These are phyloP conservation scores for Drosophila novamexicana DNA, from an alignment of 1,140 invertebrate species.

Conservation along the genomic window DNA sequence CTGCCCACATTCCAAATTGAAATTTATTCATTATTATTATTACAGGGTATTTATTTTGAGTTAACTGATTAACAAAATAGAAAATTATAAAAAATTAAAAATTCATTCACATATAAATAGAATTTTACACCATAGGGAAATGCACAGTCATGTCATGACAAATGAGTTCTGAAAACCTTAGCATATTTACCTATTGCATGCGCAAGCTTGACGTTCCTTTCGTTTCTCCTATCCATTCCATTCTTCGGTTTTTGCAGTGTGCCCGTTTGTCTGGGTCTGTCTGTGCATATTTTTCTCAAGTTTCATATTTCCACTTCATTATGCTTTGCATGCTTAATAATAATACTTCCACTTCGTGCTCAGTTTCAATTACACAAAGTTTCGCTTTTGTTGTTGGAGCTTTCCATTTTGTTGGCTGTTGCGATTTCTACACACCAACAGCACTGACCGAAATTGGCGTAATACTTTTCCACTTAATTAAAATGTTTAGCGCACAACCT, in stretches of 20 bases:
- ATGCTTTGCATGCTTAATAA: constrained; percentile 82
- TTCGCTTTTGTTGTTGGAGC: constrained; percentile 74
- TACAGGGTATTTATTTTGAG: too few species aligned
- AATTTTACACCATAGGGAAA: neutral
- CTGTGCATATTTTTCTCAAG: constrained; percentile 52
- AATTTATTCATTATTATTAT: too few species aligned
- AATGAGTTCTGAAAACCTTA: constrained; percentile 36
- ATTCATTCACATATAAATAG: neutral
- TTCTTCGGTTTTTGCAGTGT: constrained; percentile 18
- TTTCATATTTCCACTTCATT: constrained; percentile 81
- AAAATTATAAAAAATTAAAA: too few species aligned
- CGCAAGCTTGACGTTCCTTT: constrained; percentile 5
- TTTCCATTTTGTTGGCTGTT: constrained; percentile 76
- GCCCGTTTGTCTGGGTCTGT: constrained; percentile 34
- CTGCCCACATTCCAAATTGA: too few species aligned
- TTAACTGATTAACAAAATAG: too few species aligned
- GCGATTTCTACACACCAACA: constrained; percentile 69
- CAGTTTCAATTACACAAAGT: constrained; percentile 79
- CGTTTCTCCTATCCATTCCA: neutral
- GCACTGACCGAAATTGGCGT: constrained; percentile 73
- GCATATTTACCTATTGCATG: constrained; percentile 55
- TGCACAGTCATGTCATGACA: neutral
- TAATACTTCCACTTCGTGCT: constrained; percentile 81
- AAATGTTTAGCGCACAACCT: constrained; percentile 80
- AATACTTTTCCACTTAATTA: constrained; percentile 82